Evolutionary conservation across 2,797 vertebrate genomes (phyloP).

Genomic region (Pyrocephalus nanus): DNA sequence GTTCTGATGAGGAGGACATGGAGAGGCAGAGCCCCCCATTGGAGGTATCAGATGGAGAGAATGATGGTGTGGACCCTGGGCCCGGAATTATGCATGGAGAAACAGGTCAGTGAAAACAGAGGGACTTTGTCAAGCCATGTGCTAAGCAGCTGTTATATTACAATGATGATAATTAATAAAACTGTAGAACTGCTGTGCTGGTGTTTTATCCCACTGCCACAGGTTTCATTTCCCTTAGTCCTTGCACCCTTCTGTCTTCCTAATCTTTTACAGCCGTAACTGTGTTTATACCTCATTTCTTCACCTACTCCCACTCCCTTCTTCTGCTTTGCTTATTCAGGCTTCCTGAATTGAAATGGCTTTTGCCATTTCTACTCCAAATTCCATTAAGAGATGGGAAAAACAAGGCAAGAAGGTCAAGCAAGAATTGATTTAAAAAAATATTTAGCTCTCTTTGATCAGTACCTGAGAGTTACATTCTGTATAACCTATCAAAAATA

Average conservation of each 20-base stretch:
- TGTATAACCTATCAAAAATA: neutral
- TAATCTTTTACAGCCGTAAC: neutral
- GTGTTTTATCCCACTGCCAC: neutral
- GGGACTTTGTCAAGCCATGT: neutral
- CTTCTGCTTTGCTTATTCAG: neutral
- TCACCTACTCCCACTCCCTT: neutral
- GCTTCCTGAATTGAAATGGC: neutral
- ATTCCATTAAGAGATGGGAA: neutral
- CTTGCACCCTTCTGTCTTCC: neutral
- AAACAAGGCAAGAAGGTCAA: neutral
- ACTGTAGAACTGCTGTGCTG: neutral
- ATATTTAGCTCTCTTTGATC: neutral
- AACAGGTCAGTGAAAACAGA: conserved; percentile 79
- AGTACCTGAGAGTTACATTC: neutral
- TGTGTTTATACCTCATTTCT: neutral
- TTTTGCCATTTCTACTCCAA: neutral
- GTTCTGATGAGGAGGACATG: conserved; percentile 93
- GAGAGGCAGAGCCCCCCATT: conserved; percentile 88
- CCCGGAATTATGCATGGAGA: conserved; percentile 85
- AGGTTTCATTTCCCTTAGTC: neutral
- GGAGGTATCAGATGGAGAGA: conserved; percentile 96
- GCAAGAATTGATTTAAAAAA: neutral
- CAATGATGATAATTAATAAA: neutral
- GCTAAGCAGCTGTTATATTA: neutral
- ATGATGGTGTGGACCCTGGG: conserved; percentile 83